These are phyloP conservation scores for Trilocha varians DNA, from an alignment of 2,888 invertebrate species.

Conservation along the genomic window DNA sequence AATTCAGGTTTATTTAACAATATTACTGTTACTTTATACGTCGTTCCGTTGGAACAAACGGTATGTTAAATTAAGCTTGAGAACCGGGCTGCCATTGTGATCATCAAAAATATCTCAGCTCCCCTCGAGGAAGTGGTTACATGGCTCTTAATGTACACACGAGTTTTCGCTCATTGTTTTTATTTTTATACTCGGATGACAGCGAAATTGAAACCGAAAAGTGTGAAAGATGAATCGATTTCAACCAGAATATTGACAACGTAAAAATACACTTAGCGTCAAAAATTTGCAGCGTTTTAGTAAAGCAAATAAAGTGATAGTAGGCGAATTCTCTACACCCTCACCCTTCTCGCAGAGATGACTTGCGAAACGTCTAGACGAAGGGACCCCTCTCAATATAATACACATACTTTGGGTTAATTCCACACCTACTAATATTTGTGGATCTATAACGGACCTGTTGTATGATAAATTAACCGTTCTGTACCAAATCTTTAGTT, in stretches of 20 bases:
- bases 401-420: not conserved
- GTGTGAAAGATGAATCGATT: too few species aligned
- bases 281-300: slow-evolving; percentile 52
- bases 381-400: slow-evolving; percentile 46
- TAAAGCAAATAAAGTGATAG: slow-evolving; percentile 66
- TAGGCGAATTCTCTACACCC: slow-evolving; percentile 55
- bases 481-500: too few species aligned
- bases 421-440: too few species aligned
- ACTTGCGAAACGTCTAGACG: slow-evolving; percentile 69
- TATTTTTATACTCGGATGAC: too few species aligned
- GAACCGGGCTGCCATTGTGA: slow-evolving; percentile 63
- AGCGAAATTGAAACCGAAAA: too few species aligned
- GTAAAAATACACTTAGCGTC: slow-evolving; percentile 49
- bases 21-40: slow-evolving; percentile 53
- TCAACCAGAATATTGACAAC: too few species aligned
- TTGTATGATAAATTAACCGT: too few species aligned
- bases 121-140: slow-evolving; percentile 5
- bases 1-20: slow-evolving; percentile 45
- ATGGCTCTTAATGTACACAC: slow-evolving; percentile 3
- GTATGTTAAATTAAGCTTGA: slow-evolving; percentile 65
- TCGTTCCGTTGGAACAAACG: slow-evolving; percentile 51
- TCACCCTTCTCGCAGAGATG: slow-evolving; percentile 54
- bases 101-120: slow-evolving; percentile 33
- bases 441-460: too few species aligned
- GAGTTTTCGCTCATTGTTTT: not conserved